These are phyloP conservation scores for Kryptopterus vitreolus DNA, from an alignment of 2,797 vertebrate genomes.

Conservation along the genomic window DNA sequence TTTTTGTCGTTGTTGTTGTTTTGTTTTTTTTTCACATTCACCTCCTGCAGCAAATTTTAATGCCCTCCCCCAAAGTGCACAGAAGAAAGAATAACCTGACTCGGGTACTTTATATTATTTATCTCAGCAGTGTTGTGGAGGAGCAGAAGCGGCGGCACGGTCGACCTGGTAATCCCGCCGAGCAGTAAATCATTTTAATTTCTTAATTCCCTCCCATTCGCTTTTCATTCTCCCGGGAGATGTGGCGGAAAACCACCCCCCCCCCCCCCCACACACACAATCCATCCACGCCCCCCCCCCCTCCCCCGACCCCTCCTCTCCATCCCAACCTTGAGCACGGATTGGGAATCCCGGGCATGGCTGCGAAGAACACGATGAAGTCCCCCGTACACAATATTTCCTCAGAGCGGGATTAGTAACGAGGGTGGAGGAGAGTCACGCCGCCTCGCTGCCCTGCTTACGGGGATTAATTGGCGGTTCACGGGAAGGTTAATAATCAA, in stretches of 20 bases:
- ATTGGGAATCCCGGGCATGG: constrained; percentile 56
- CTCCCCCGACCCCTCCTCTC: no score
- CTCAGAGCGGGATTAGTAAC: constrained; percentile 66
- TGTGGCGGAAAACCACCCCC: constrained; percentile 42
- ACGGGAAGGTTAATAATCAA: constrained; percentile 76
- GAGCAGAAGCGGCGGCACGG: constrained; percentile 17
- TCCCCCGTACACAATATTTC: constrained; percentile 62
- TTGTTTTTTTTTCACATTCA: constrained; percentile 17
- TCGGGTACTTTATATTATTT: constrained; percentile 37
- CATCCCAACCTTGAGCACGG: no score
- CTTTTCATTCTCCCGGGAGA: constrained; percentile 49
- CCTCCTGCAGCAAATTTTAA: constrained; percentile 37
- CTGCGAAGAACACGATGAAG: constrained; percentile 71
- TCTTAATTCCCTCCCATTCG: constrained; percentile 55
- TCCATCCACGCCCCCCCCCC: no score
- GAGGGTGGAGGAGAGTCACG: constrained; percentile 57
- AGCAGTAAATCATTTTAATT: constrained; percentile 63
- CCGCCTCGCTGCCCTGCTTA: constrained; percentile 57
- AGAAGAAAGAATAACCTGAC: constrained; percentile 19
- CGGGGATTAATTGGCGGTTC: constrained; percentile 76
- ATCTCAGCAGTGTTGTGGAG: constrained; percentile 37
- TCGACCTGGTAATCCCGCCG: constrained; percentile 40
- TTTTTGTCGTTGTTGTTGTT: background rate
- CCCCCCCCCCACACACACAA: no score
- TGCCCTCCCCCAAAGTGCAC: constrained; percentile 6